Base-by-base conservation (phyloP, 2,113 vertebrate species). In the Lonchura striata region DNA sequence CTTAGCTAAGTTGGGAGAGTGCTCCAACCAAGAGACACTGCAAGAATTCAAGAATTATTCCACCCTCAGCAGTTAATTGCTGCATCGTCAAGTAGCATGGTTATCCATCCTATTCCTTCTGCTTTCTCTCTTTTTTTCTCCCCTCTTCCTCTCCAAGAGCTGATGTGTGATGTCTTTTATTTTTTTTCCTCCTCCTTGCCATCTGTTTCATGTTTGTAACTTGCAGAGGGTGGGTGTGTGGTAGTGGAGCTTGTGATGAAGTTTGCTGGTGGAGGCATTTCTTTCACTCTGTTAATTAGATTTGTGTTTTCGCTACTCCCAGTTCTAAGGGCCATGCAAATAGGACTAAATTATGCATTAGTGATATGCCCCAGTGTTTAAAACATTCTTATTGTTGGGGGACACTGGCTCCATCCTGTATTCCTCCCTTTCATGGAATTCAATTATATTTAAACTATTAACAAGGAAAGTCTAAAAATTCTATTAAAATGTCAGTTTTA, bases 401-500 rank as follows among this genome's bases (percentile, higher is more conserved):
- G 91, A 90, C 86, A 82, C 27, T 0, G 1, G 28, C 41, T 82
- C 46, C 54, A 82, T 86, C 71, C 75, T 3, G 2, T 88, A 70
- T 82, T 79, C n/a, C 37, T 88, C 59, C 86, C n/a, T 92, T 92
- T 86, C 82, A 68, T 63, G n/a, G 92, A 95, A 95, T 97, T 96
- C 92, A 95, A 96, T 96, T 96, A 94, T 85, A 96, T 91, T 92
- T 96, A 97, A 96, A 94, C 94, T 95, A 96, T 95, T 96, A 97
- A 95, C 92, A 94, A 42, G 92, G 84, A 96, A 95, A 96, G 78
- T 94, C 92, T 95, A 95, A 97, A 95, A 95, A 92, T 95, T 96
- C 96, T 97, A 95, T 96, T 97, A 95, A 96, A 96, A 95, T 95
- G 95, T 95, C 97, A 97, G 76, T 96, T 97, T 95, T 95, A 97